Evolutionary conservation across 2,113 vertebrate species (phyloP).

Genomic region (Ciconia boyciana): DNA sequence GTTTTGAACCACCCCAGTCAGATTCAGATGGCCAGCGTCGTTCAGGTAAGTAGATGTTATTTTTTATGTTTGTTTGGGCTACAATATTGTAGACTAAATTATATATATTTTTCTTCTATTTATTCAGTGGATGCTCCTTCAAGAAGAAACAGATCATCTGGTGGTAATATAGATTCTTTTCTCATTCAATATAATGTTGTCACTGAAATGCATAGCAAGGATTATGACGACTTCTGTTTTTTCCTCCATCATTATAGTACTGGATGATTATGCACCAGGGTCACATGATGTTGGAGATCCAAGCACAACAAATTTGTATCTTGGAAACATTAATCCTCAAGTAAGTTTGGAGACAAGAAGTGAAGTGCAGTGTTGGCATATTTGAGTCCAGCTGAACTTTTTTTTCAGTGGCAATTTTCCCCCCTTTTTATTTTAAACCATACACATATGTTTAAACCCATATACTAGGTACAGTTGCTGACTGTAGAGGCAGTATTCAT

Average conservation of each 20-base stretch:
- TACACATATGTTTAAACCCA: not conserved
- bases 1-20: slow-evolving; percentile 91
- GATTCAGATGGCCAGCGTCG: slow-evolving; percentile 86
- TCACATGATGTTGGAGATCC: slow-evolving; percentile 98
- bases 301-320: slow-evolving; percentile 96
- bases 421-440: not conserved
- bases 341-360: slow-evolving; percentile 59
- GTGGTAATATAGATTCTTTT: slow-evolving; percentile 87
- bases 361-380: not conserved
- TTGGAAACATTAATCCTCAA: slow-evolving; percentile 99
- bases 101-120: not conserved
- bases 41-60: slow-evolving; percentile 82
- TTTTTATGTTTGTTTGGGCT: slow-evolving; percentile 3
- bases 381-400: not conserved
- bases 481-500: not conserved
- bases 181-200: slow-evolving; percentile 5
- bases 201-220: not conserved
- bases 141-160: slow-evolving; percentile 95
- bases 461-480: not conserved
- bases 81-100: slow-evolving; percentile 33
- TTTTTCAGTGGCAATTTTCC: not conserved
- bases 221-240: slow-evolving; percentile 45
- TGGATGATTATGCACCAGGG: slow-evolving; percentile 96
- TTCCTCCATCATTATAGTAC: slow-evolving; percentile 74
- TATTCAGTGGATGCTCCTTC: slow-evolving; percentile 95